Conservation (phyloP, 2,888 invertebrate species). For the Uropetala carovei region DNA sequence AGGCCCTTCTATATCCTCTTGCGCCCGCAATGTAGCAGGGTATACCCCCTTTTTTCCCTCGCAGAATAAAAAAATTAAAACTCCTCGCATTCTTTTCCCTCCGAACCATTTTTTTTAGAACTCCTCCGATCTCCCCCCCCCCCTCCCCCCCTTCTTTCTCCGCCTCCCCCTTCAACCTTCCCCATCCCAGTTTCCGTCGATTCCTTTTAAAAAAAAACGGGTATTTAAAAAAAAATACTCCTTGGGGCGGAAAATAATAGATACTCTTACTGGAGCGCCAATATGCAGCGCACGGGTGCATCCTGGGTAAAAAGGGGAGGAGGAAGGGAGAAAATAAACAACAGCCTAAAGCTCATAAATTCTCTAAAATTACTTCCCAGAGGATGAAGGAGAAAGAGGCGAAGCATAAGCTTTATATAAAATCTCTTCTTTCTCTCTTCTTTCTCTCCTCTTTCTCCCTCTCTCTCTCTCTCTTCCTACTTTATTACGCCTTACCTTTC, state of each 20-base stretch:
- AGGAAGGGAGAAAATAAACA: background rate
- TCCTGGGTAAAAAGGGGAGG: background rate
- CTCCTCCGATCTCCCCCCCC: background rate
- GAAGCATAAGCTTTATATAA: no score
- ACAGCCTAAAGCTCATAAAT: slow-evolving; percentile 11
- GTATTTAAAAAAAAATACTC: slow-evolving; percentile 10
- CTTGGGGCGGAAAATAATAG: slow-evolving; percentile 32
- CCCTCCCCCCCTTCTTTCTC: background rate
- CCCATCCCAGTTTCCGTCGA: background rate
- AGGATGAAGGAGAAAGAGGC: background rate
- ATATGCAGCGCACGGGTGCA: slow-evolving; percentile 19
- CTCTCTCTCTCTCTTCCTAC: no score
- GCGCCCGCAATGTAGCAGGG: no score
- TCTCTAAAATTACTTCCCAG: slow-evolving; percentile 28
- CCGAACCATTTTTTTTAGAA: background rate
- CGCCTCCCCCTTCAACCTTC: background rate
- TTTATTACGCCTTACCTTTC: no score
- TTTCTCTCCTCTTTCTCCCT: no score
- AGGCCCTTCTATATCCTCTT: no score
- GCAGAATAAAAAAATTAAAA: no score
- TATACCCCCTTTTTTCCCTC: no score
- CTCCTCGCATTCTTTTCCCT: no score
- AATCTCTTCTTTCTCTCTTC: no score
- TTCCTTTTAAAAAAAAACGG: slow-evolving; percentile 16
- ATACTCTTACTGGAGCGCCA: background rate